Conservation (phyloP, 2,888 invertebrate genomes). For the Oligia fasciuncula region DNA sequence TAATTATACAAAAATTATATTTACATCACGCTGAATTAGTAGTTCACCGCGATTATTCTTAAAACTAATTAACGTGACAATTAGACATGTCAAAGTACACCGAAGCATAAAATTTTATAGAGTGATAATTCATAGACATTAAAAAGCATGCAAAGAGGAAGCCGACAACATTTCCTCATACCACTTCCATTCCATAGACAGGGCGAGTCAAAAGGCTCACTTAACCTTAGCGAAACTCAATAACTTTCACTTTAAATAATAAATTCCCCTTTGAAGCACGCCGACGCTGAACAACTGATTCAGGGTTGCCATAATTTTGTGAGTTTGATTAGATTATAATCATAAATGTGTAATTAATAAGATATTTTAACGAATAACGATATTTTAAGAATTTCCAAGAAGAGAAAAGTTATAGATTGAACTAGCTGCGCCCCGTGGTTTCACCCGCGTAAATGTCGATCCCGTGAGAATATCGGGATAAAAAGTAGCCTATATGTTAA, state of each 20-base stretch:
- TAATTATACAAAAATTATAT: neutral
- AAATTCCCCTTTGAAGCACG: slow-evolving; percentile 86
- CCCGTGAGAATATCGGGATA: too few relatives aligned
- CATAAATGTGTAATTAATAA: slow-evolving; percentile 65
- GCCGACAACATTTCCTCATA: slow-evolving; percentile 77
- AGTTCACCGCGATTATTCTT: neutral
- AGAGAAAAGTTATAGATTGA: neutral
- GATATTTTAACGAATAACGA: slow-evolving; percentile 49
- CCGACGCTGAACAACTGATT: slow-evolving; percentile 81
- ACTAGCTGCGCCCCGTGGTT: neutral
- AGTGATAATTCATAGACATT: slow-evolving; percentile 61
- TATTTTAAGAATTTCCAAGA: slow-evolving; percentile 23
- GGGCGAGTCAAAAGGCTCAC: slow-evolving; percentile 86
- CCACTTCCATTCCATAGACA: slow-evolving; percentile 69
- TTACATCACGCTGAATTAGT: neutral
- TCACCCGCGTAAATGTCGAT: too few relatives aligned
- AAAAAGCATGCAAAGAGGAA: slow-evolving; percentile 76
- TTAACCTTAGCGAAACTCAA: slow-evolving; percentile 89
- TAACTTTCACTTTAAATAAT: slow-evolving; percentile 89
- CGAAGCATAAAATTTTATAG: neutral
- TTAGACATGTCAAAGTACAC: neutral
- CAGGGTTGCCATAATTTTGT: slow-evolving; percentile 79
- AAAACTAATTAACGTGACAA: neutral
- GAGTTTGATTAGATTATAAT: slow-evolving; percentile 70
- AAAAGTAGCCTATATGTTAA: too few relatives aligned